phyloP scores from a whole-genome alignment of 1,140 invertebrate genomes.

The Coenobita brevimanus region DNA sequence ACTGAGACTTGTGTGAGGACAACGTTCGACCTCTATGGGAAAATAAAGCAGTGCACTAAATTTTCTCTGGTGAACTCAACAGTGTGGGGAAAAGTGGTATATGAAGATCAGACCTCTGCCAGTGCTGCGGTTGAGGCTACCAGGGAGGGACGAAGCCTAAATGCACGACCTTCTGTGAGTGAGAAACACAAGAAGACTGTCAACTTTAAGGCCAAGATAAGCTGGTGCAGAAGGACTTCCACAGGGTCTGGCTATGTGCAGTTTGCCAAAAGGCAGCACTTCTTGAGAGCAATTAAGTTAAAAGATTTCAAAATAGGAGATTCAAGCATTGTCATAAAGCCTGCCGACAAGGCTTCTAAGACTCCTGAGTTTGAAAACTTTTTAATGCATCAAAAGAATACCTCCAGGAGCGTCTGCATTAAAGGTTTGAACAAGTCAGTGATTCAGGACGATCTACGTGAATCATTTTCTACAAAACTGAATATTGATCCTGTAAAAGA shows the following conservation, averaged over 20 bases:
- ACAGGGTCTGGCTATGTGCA: conserved; percentile 20
- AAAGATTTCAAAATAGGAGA: neutral
- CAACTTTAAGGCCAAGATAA: conserved; percentile 21
- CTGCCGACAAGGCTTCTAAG: too few relatives aligned
- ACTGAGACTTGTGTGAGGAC: neutral
- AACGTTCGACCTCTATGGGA: neutral
- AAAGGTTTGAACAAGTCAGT: neutral
- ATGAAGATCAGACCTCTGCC: neutral
- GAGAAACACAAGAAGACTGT: neutral
- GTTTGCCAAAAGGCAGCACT: conserved; percentile 13
- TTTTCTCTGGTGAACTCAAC: neutral
- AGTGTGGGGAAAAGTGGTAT: conserved; percentile 30
- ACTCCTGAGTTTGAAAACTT: too few relatives aligned
- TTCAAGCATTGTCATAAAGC: neutral
- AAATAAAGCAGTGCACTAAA: conserved; percentile 20
- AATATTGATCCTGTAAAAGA: neutral
- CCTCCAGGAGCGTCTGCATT: neutral
- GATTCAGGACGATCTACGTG: conserved; percentile 1
- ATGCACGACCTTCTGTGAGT: neutral
- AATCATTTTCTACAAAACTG: neutral
- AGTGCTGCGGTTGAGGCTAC: neutral
- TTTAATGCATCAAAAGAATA: too few relatives aligned
- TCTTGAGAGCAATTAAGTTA: neutral
- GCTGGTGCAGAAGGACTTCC: conserved; percentile 22
- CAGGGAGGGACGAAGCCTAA: neutral